Evolutionary conservation across 2,888 invertebrate genomes (phyloP), one percentile per base, ranked within the genome.

Genomic region (Parasteatoda lunata): DNA sequence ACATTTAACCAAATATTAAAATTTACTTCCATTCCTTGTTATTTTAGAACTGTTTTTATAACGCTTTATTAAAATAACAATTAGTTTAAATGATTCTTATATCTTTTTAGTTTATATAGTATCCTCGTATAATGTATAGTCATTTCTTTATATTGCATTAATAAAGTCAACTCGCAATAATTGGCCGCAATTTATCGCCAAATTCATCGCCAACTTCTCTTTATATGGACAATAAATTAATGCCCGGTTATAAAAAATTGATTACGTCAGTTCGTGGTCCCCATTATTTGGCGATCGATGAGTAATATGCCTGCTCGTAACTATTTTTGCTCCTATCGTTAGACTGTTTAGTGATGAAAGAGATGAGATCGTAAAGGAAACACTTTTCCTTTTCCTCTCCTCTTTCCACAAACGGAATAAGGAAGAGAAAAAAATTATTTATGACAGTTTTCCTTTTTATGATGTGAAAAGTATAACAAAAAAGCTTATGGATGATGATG

Each of bases 211-310:
- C 75, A 75, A 75, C 69, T 54, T 69, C 81, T 47, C 80, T 66
- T 80, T 80, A 80, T 73, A 59, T 30, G 73, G 54, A 75, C 75
- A 69, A 77, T 83, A 83, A 83, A 83, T 83, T 83, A 83, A 77
- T 83, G 54, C 72, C 47, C 52, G 77, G 83, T 66, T 77, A 77
- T 83, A 83, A 83, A 83, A 83, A 83, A 83, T 83, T 83, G 83
- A 83, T 83, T 83, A 72, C 83, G 83, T 83, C 83, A 70, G 77
- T 71, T 48, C 51, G 59, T 70, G 76, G 52, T 52, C 66, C 66
- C 65, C 76, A 77, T 83, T 77, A 83, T 83, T 77, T 71, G 71
- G 65, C 47, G 83, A 52, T 51, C 77, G 77, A 77, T 83, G 77
- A 77, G 83, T 77, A 77, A 83, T 83, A 83, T 72, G 71, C 66